Evolutionary conservation across 2,888 invertebrate species (phyloP), one percentile per base, ranked within the genome.

Genomic region (Athripsodes cinereus): DNA sequence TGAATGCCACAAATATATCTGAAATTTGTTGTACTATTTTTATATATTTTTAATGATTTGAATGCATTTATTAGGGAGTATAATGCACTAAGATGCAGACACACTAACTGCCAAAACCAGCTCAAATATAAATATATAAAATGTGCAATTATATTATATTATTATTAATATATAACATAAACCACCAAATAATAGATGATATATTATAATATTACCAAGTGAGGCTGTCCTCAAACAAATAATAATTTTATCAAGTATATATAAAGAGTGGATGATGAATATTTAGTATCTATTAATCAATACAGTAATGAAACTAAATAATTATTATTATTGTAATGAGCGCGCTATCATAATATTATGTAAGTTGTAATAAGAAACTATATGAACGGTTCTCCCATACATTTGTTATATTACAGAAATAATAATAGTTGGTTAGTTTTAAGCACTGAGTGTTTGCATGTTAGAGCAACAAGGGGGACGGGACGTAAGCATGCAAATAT

Each of bases 371-470:
- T 26, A 26, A 26, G 3, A 6, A 26, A 6, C 3, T 40, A 40
- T 40, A 40, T 40, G 16, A 40, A 40, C 13, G 40, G 13, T 74
- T 74, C 73, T 74, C 77, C 76, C 69, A 73, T 75, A 76, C 74
- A 74, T 72, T 68, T 76, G 79, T 79, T n/a, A n/a, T n/a, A n/a
- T n/a, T n/a, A n/a, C n/a, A n/a, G n/a, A n/a, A n/a, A n/a, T n/a
- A n/a, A n/a, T n/a, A n/a, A n/a, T n/a, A n/a, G n/a, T n/a, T n/a
- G n/a, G n/a, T n/a, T 79, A 79, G 79, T 72, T 70, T 73, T 75
- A 74, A 79, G 79, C 79, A 78, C 78, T 78, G 69, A 74, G 79
- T 79, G 79, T 79, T 79, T 79, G 79, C 79, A 79, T 79, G 79
- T 79, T 79, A 79, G 79, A 73, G 77, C 79, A 78, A 61, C 46